Base-by-base conservation (phyloP, 1,140 invertebrate species). In the Apis dorsata region DNA sequence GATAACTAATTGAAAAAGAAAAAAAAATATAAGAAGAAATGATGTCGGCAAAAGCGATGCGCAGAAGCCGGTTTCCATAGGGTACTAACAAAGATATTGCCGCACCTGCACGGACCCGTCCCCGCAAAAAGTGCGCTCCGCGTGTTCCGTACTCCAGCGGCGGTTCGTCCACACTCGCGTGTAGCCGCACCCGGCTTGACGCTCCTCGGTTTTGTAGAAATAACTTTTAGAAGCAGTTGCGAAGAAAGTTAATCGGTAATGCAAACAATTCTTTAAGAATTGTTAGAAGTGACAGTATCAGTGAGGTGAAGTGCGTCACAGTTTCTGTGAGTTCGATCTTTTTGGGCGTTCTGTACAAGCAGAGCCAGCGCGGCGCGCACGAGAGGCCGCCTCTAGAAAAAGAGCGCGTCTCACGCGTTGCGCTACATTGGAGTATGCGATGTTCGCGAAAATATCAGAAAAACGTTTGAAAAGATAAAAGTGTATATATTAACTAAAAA, bases 81-180 rank as follows among this genome's bases (percentile, higher is more conserved):
- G 81, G 81, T 44, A n/a, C 60, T 51, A 9, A 57, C 17, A 24
- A n/a, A 74, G 69, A 24, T 62, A 69, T 80, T 21, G 82, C 69
- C 82, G 70, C 19, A 34, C 77, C 82, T 79, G 82, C 21, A 69
- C 69, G 53, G 68, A 77, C 76, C 72, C 62, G 65, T 65, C 63
- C 62, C 84, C 63, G 72, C 81, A 83, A 90, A 86, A 89, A 85
- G 68, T 84, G 72, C 80, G 86, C 86, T 85, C 87, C 84, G 88
- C 89, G 88, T 89, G 88, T 85, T 83, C 86, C 83, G 86, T 85
- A 83, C 85, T 88, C 85, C 76, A 86, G 85, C 77, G 83, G 87
- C 83, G 85, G 82, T 72, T 80, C 83, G 83, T 89, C 88, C 77
- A 89, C 79, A 84, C 81, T 89, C 83, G 68, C 72, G 77, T 87